Percentiles rank a stretch among this genome's conserved stretches.
These are phyloP conservation scores for Trachelus stipa DNA, from an alignment of 2,888 invertebrate species.

Conservation along the genomic window DNA sequence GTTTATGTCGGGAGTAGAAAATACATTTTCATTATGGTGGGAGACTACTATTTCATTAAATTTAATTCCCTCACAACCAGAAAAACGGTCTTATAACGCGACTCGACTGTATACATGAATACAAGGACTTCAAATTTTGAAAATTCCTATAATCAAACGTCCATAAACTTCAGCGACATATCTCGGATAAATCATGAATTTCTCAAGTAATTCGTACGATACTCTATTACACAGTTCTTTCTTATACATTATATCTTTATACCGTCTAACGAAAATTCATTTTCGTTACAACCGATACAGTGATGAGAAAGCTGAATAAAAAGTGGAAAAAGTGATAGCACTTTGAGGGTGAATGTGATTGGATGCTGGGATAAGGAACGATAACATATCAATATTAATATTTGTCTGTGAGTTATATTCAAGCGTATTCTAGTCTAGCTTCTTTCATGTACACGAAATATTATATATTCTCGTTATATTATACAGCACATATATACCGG, in stretches of 20 bases:
- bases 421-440: not conserved
- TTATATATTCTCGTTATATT: not conserved
- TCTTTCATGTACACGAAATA: not conserved
- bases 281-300: not conserved
- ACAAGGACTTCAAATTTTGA: not conserved
- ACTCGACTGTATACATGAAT: too few species aligned
- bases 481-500: not conserved
- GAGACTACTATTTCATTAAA: too few species aligned
- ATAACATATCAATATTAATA: not conserved
- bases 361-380: not conserved
- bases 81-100: too few species aligned
- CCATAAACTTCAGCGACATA: not conserved
- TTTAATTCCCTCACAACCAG: too few species aligned
- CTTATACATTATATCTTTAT: not conserved
- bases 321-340: not conserved
- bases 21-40: not conserved
- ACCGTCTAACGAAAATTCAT: not conserved
- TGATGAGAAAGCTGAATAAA: not conserved
- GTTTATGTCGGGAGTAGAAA: not conserved
- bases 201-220: not conserved
- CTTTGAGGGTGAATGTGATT: not conserved
- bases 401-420: not conserved
- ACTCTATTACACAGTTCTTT: not conserved
- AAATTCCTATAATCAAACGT: not conserved
- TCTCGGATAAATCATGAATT: not conserved